Evolutionary conservation across 2,888 invertebrate species (phyloP), one percentile per base, ranked within the genome.

Genomic region (Graphium colonna): DNA sequence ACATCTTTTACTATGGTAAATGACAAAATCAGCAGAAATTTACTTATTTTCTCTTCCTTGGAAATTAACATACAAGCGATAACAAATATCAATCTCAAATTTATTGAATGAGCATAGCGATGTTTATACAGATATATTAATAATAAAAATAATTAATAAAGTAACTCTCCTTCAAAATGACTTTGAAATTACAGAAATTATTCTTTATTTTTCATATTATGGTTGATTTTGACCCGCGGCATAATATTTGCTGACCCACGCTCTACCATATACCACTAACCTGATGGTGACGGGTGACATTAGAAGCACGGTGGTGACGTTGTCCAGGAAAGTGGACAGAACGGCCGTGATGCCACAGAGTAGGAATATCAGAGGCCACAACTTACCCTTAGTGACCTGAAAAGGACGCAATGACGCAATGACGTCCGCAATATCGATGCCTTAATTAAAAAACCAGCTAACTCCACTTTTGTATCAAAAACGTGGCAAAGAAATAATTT

Each of bases 271-370:
- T 31, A 33, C 5, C 10, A 41, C 43, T 49, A 60, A 94, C 94
- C 94, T 92, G 56, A 97, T 97, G 0, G 96, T 96, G 8, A 96
- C 94, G 0, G 97, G 97, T 0, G 97, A 95, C 91, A 97, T 94
- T 0, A 98, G 85, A 0, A 97, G 81, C 0, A 97, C 94, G 0
- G 97, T 97, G 0, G 97, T 97, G 28, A 97, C 97, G 66, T 96
- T 97, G 74, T 98, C 97, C 65, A 97, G 79, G 62, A 97, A 93
- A 0, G 95, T 94, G 0, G 97, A 97, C 0, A 96, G 75, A 0
- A 95, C 62, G 0, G 95, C 95, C 0, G 97, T 95, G 64, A 95
- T 94, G 17, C 93, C 77, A 67, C 96, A 96, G 0, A 97, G 87
- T 0, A 94, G 91, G 31, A 94, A 94, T 36, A 97, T 93, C 45